Conservation (phyloP, 2,888 invertebrate genomes). For the Prosopocoilus inquinatus region DNA sequence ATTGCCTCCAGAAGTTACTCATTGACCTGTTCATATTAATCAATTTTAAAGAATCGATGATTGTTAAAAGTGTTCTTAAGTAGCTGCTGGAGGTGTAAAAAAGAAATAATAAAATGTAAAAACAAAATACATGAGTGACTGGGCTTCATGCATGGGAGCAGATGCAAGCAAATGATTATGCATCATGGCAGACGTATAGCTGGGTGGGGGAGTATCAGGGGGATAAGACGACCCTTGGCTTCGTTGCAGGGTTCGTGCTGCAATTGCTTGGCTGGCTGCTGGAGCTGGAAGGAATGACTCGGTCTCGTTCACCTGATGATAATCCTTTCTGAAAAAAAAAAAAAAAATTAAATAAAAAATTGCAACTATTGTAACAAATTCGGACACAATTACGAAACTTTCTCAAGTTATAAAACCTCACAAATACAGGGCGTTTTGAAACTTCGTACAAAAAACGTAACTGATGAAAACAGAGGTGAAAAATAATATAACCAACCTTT, state of each 20-base stretch:
- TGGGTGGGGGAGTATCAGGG: slow-evolving; percentile 59
- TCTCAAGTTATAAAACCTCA: background rate
- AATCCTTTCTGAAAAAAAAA: slow-evolving; percentile 63
- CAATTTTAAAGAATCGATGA: no score
- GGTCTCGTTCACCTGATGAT: slow-evolving; percentile 81
- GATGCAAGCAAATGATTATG: slow-evolving; percentile 42
- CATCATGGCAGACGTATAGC: slow-evolving; percentile 61
- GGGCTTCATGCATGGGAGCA: slow-evolving; percentile 52
- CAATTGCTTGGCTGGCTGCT: slow-evolving; percentile 60
- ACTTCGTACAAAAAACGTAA: no score
- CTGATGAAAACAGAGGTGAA: no score
- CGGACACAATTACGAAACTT: background rate
- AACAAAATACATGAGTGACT: slow-evolving; percentile 44
- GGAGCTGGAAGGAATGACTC: slow-evolving; percentile 73
- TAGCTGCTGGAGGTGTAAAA: slow-evolving; percentile 9
- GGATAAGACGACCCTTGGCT: slow-evolving; percentile 71
- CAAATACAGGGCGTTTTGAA: no score
- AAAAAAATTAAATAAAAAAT: background rate
- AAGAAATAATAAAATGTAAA: slow-evolving; percentile 31
- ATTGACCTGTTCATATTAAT: background rate
- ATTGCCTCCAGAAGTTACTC: no score
- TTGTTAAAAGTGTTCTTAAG: no score
- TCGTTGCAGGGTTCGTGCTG: slow-evolving; percentile 61
- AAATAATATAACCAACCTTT: no score
- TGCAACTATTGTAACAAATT: background rate